Conservation (phyloP, 35 echinoderm and acorn worm species). For the Ophiothrix spiculata region DNA sequence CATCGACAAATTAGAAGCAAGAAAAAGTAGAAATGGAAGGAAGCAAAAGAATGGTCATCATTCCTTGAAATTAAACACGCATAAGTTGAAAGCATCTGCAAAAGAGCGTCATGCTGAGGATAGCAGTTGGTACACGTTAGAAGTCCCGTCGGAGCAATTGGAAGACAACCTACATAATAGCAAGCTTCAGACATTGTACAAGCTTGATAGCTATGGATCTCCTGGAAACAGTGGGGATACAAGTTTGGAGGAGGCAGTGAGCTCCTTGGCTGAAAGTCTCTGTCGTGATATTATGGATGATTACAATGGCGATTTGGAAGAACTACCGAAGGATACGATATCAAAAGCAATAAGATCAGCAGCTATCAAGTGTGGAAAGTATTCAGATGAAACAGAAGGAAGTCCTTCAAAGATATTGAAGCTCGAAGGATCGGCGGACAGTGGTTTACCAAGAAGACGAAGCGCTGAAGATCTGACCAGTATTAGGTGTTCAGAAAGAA, state of each 20-base stretch:
- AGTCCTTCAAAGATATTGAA: not conserved
- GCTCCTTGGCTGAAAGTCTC: conserved; percentile 80
- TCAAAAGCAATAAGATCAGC: not conserved
- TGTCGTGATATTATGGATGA: conserved; percentile 91
- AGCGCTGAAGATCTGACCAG: not conserved
- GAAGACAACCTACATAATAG: conserved; percentile 23
- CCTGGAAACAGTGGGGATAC: conserved; percentile 18
- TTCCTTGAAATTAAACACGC: not conserved
- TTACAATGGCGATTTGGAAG: conserved; percentile 31
- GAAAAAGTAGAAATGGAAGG: not conserved
- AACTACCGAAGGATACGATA: not conserved
- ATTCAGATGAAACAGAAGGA: not conserved
- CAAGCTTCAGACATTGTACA: conserved; percentile 56
- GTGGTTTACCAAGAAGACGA: conserved; percentile 1
- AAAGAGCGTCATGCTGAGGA: conserved; percentile 15
- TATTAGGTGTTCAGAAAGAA: not conserved
- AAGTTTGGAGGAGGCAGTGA: conserved; percentile 79
- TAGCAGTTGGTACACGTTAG: conserved; percentile 43
- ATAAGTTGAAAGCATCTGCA: not conserved
- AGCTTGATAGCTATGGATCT: not conserved
- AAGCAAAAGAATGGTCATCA: not conserved
- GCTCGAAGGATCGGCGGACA: not conserved
- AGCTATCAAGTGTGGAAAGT: not conserved
- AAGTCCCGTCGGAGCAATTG: conserved; percentile 1
- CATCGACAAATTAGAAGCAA: not conserved